Conservation (phyloP, 1,140 invertebrate species). For the Leptestheria dahalacensis region DNA sequence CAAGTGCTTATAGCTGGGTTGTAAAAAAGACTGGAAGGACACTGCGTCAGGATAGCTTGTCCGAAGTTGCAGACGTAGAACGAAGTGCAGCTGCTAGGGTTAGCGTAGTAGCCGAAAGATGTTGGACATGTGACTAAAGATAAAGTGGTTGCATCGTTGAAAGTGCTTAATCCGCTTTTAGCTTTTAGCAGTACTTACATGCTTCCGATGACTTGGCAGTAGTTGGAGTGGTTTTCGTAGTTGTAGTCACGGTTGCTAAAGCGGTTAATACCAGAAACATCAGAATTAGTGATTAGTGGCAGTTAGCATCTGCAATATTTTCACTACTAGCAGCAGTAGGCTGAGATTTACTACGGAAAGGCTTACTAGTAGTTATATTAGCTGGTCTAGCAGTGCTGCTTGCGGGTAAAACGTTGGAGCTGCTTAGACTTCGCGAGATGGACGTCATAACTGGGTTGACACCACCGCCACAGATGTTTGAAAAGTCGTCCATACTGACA, state of each 20-base stretch:
- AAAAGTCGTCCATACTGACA: conserved; percentile 20
- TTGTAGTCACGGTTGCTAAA: not conserved
- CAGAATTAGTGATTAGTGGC: not conserved
- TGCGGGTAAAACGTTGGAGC: not conserved
- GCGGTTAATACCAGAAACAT: not conserved
- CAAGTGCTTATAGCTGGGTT: conserved; percentile 17
- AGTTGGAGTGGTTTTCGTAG: not conserved
- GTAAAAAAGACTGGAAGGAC: conserved; percentile 21
- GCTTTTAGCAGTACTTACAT: no score
- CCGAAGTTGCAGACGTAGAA: conserved; percentile 18
- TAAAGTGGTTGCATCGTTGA: no score
- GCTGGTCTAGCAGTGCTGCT: not conserved
- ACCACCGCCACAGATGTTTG: conserved; percentile 15
- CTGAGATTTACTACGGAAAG: not conserved
- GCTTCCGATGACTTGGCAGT: no score
- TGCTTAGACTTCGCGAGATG: conserved; percentile 3
- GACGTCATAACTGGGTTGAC: conserved; percentile 27
- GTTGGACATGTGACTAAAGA: conserved; percentile 8
- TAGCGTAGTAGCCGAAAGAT: not conserved
- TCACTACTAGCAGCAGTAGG: not conserved
- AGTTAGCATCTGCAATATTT: not conserved
- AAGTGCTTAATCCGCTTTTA: no score
- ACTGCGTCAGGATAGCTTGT: conserved; percentile 20
- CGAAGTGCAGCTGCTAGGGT: conserved; percentile 9
- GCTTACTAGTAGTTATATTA: not conserved